Evolutionary conservation across 2,888 invertebrate species (phyloP), one percentile per base, ranked within the genome.

Genomic region (Tenthredo mesomela): DNA sequence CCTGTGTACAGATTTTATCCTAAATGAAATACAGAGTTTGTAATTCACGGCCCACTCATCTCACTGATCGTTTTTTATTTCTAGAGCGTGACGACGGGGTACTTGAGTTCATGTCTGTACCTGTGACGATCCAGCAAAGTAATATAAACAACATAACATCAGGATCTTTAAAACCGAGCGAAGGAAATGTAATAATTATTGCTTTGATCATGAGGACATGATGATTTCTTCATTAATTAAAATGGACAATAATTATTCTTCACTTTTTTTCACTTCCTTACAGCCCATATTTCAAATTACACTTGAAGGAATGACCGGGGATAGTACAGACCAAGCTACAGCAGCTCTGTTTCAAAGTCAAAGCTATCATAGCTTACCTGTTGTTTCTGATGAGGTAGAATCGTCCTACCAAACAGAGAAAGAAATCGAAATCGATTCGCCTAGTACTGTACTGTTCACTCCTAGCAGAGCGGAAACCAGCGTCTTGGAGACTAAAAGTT

Each of bases 51-150:
- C 15, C 9, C 40, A n/a, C n/a, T 61, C 37, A 47, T 50, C 15
- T 50, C 12, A 33, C 18, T 29, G 10, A 61, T 73, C 82, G 37
- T 84, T 86, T 47, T 82, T 73, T 82, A 29, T 85, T 87, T 87
- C 5, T 78, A 92, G 92, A 91, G 67, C 87, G 87, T 6, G 89
- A 89, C 4, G 90, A 92, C 43, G 91, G 90, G 47, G 86, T 86
- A 1, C 83, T 92, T 15, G 91, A 92, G 86, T 88, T 92, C 3
- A 86, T 90, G 84, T 84, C 91, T 15, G 85, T 90, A 1, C 92
- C 92, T 9, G 86, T 92, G 4, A 87, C 91, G 37, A 85, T 92
- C 6, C 90, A 90, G n/a, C 88, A 89, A 54, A 88, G 85, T 65
- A 84, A 84, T 37, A 86, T 86, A 86, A 67, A 18, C 33, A 33